These are phyloP conservation scores for Halcyon malimbica DNA, from an alignment of 2,113 vertebrate species.

Conservation along the genomic window DNA sequence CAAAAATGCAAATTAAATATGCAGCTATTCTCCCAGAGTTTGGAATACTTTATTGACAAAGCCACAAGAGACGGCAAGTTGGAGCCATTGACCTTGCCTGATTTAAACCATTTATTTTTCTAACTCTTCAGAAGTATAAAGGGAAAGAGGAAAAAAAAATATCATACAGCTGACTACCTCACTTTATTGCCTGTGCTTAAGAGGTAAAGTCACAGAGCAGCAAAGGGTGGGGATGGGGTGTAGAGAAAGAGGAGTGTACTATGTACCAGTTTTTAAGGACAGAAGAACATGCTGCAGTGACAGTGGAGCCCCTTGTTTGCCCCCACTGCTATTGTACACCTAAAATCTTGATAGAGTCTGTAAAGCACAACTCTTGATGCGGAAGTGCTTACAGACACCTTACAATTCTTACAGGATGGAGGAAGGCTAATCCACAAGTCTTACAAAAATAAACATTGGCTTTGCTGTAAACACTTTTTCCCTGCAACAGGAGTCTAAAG, in stretches of 20 bases:
- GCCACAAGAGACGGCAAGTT: background rate
- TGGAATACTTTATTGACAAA: background rate
- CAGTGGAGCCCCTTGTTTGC: background rate
- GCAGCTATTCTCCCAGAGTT: background rate
- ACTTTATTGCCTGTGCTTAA: background rate
- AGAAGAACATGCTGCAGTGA: background rate
- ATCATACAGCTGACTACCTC: background rate
- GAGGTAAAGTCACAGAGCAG: background rate
- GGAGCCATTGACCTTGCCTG: background rate
- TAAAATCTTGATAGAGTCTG: background rate
- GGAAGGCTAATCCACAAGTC: background rate
- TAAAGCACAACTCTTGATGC: background rate
- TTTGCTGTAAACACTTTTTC: background rate
- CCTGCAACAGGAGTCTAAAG: background rate
- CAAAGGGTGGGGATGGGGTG: fast-evolving
- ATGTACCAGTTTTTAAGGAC: background rate
- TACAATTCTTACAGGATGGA: background rate
- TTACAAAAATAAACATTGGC: background rate
- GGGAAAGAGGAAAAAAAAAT: background rate
- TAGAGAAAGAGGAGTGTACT: background rate
- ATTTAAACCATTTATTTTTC: background rate
- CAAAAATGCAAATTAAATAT: background rate
- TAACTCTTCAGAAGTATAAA: background rate
- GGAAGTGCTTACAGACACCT: background rate
- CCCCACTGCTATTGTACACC: background rate